phyloP scores from a whole-genome alignment of 35 echinoderm and acorn worm genomes.

The Ophiothrix spiculata region DNA sequence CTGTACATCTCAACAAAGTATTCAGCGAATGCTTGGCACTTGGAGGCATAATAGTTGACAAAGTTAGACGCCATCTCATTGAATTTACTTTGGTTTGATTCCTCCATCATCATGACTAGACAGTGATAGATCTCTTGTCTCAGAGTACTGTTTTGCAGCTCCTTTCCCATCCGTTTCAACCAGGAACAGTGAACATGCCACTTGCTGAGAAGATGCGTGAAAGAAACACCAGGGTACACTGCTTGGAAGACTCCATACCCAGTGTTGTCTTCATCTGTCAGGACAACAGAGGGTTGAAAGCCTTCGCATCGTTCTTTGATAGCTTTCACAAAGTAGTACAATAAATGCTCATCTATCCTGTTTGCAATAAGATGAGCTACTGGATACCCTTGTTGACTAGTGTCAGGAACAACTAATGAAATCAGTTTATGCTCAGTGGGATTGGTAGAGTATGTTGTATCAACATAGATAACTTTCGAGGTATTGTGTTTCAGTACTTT shows the following conservation, averaged over 20 bases:
- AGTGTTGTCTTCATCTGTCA: neutral
- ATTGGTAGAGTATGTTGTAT: neutral
- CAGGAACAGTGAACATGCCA: neutral
- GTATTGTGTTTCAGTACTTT: neutral
- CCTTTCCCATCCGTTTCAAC: neutral
- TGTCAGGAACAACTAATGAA: neutral
- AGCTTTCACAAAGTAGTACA: conserved; percentile 1
- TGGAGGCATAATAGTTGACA: neutral
- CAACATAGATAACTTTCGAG: neutral
- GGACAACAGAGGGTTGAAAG: neutral
- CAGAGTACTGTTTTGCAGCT: neutral
- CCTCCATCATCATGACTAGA: conserved; percentile 2
- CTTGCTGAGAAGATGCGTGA: neutral
- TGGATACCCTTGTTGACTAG: neutral
- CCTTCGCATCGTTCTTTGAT: neutral
- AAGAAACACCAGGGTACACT: neutral
- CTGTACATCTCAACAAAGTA: conserved; percentile 3
- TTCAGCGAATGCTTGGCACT: neutral
- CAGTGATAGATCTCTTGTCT: neutral
- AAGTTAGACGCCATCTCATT: conserved; percentile 6
- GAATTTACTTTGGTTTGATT: neutral
- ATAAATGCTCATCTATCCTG: neutral
- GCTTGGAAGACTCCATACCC: neutral
- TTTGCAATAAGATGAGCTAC: conserved; percentile 8
- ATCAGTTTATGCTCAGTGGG: neutral